These are phyloP conservation scores for Yponomeuta cagnagella DNA, from an alignment of 2,888 invertebrate species.

Conservation along the genomic window DNA sequence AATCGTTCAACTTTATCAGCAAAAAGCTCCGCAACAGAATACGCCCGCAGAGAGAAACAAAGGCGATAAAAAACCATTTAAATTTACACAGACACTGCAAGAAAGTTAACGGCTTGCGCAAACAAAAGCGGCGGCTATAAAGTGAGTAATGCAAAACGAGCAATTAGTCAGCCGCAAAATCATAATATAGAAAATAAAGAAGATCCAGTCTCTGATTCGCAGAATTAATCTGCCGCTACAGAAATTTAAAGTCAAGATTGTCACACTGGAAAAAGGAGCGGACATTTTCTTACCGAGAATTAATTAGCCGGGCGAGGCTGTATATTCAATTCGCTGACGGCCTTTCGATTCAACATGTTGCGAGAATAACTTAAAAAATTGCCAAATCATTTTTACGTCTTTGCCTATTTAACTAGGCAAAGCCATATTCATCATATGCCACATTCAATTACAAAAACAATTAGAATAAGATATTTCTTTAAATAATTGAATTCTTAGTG, in stretches of 20 bases:
- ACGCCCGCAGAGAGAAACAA: slow-evolving; percentile 27
- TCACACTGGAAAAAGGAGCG: slow-evolving; percentile 42
- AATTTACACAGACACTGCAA: slow-evolving; percentile 23
- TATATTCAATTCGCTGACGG: slow-evolving; percentile 37
- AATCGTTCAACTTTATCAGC: slow-evolving; percentile 43
- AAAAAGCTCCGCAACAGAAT: slow-evolving; percentile 29
- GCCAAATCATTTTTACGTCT: too few species aligned
- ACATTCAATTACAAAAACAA: neutral
- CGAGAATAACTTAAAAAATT: neutral
- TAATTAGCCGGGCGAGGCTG: slow-evolving; percentile 45
- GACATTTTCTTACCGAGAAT: slow-evolving; percentile 46
- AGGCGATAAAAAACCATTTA: slow-evolving; percentile 27
- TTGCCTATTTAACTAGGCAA: too few species aligned
- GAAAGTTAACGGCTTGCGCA: slow-evolving; percentile 6
- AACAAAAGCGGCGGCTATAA: slow-evolving; percentile 10
- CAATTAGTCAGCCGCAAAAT: neutral
- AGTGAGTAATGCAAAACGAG: slow-evolving; percentile 2
- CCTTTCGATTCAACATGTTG: slow-evolving; percentile 21
- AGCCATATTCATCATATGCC: too few species aligned
- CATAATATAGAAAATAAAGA: slow-evolving; percentile 28
- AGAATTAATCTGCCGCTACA: slow-evolving; percentile 52
- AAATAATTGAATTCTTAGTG: too few species aligned
- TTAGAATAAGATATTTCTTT: neutral
- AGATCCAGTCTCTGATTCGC: slow-evolving; percentile 35
- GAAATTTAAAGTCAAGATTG: slow-evolving; percentile 58